Evolutionary conservation across 2,888 invertebrate genomes (phyloP), one percentile per base, ranked within the genome.

Genomic region (Cheilosia grossa): DNA sequence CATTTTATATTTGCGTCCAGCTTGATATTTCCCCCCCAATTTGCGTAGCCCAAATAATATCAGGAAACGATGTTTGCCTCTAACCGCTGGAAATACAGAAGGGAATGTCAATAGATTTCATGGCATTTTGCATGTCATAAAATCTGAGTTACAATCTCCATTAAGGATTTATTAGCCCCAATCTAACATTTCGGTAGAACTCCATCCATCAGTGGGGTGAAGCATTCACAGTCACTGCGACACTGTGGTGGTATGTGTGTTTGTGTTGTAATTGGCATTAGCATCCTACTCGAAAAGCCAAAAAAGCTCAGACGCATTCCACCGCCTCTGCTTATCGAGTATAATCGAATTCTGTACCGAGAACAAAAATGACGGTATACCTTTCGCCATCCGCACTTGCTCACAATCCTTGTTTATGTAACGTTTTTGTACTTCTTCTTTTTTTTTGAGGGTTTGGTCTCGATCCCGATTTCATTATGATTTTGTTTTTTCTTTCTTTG

Each of bases 91-190:
- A 27, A 21, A 40, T 27, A 77, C 66, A 30, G 53, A 37, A 19
- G 42, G 33, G 15, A 59, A 44, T 63, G 58, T 51, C 61, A 56
- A 82, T 74, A 79, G 74, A 74, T 83, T 83, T 74, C 64, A 74
- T 58, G 79, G 80, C 80, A 80, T 74, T 83, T 83, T 75, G 79
- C 74, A 83, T 74, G 83, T 74, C 79, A 80, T 83, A 70, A 83
- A 83, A 79, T 79, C 69, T 59, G 83, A 83, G 69, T 79, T 79
- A 75, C 80, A 80, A 70, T 64, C 63, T 64, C 83, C 70, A 80
- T 80, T 83, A 79, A 59, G 80, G 64, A 83, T 83, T 83, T 83
- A 83, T 83, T 74, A 80, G 69, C 63, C 74, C 27, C 63, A 73
- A 78, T 82, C 78, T 61, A 67, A 54, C 61, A 72, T 79, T 79